phyloP scores from a whole-genome alignment of 2,888 invertebrate genomes.

The Pheosia tremula region DNA sequence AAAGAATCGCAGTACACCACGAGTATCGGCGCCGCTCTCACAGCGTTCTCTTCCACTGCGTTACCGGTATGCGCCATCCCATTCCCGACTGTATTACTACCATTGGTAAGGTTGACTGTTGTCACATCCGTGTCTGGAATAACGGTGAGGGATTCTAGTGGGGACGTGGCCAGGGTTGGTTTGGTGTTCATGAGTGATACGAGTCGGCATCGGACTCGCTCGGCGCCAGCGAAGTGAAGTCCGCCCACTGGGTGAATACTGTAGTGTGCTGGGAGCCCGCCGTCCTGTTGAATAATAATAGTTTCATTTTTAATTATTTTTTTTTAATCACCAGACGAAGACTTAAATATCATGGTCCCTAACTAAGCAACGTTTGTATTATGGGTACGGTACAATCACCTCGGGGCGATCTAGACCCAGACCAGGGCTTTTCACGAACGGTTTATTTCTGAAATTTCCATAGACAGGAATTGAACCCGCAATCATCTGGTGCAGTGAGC shows the following conservation, averaged over 20 bases:
- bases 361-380: too few species aligned
- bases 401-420: too few species aligned
- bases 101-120: slow-evolving; percentile 13
- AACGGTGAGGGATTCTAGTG: slow-evolving; percentile 47
- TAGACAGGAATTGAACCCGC: too few species aligned
- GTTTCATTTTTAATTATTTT: not conserved
- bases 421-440: too few species aligned
- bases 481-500: too few species aligned
- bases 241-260: slow-evolving; percentile 69
- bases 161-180: slow-evolving; percentile 13
- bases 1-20: slow-evolving; percentile 87
- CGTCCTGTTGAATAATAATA: slow-evolving; percentile 48
- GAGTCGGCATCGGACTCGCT: slow-evolving; percentile 64
- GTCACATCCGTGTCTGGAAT: slow-evolving; percentile 38
- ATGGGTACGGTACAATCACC: too few species aligned
- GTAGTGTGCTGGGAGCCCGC: slow-evolving; percentile 60
- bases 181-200: slow-evolving; percentile 43
- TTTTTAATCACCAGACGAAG: too few species aligned
- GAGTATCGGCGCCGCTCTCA: slow-evolving; percentile 55
- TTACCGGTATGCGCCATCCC: slow-evolving; percentile 11
- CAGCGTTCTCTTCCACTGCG: slow-evolving; percentile 27
- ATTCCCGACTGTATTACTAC: slow-evolving; percentile 7
- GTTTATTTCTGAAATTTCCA: too few species aligned
- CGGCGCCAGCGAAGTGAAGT: slow-evolving; percentile 75
- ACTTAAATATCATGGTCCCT: too few species aligned